Evolutionary conservation across 2,113 vertebrate genomes (phyloP), one percentile per base, ranked within the genome.

Genomic region (Egretta garzetta): DNA sequence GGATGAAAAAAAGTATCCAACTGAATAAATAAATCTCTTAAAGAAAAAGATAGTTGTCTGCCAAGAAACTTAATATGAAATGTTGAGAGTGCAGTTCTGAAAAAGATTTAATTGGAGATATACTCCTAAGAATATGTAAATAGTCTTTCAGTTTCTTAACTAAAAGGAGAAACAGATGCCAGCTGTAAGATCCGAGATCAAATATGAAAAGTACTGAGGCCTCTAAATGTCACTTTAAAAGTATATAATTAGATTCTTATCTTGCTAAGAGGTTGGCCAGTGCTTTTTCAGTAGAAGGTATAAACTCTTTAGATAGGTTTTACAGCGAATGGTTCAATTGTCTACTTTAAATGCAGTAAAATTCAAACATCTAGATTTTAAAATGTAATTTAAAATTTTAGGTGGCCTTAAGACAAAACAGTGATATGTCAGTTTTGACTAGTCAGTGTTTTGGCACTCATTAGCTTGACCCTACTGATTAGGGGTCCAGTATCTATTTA

Each of bases 81-180:
- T 91, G 96, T 96, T 93, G 95, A 96, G 95, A 97, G 95, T 72
- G 79, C 94, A 95, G 97, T 88, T 98, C 97, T 91, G 95, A 98
- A 97, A 96, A 97, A 98, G 98, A 98, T 97, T 97, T 98, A 97
- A 98, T 98, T 98, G 98, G 96, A 97, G 98, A 98, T 98, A 98
- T 91, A 96, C 88, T 95, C 94, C 93, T 95, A 97, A 96, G 97
- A 98, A 98, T 98, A 98, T 97, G 98, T 98, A 98, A 98, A 98
- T 98, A 98, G 97, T 98, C 96, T 96, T 97, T 98, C 83, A 74
- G 88, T 98, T 98, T 96, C 98, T 98, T 88, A 95, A 97, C 96
- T 98, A 86, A 98, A 98, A 98, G 96, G 97, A 98, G 98, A 98
- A 98, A 98, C 98, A 98, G 98, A 98, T 98, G 98, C 98, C 97